Evolutionary conservation across 1,140 invertebrate genomes (phyloP).

Genomic region (Euborellia annulipes): DNA sequence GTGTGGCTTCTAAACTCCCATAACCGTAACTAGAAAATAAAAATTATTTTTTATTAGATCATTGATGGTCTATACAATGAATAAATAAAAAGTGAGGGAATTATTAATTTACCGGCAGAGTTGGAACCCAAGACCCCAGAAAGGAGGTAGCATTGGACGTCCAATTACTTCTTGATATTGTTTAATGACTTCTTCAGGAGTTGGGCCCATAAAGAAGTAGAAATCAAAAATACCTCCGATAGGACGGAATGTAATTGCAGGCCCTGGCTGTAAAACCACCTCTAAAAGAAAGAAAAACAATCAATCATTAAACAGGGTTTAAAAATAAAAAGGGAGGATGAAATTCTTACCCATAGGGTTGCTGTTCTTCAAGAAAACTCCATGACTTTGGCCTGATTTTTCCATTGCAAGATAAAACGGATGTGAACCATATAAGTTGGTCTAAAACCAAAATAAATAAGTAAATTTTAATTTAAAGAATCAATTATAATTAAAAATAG

Average conservation of each 20-base stretch:
- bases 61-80: neutral
- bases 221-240: slow-evolving; percentile 65
- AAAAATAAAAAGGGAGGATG: no score
- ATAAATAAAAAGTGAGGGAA: no score
- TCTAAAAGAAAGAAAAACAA: slow-evolving; percentile 34
- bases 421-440: slow-evolving; percentile 69
- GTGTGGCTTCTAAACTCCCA: neutral
- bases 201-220: slow-evolving; percentile 54
- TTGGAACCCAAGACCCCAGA: slow-evolving; percentile 79
- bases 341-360: slow-evolving; percentile 58
- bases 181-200: slow-evolving; percentile 48
- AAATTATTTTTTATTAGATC: neutral
- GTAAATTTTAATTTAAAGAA: neutral
- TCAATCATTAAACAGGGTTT: no score
- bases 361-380: slow-evolving; percentile 60
- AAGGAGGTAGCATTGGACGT: slow-evolving; percentile 64
- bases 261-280: slow-evolving; percentile 56
- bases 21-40: neutral
- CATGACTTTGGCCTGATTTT: slow-evolving; percentile 44
- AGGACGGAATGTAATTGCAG: slow-evolving; percentile 55
- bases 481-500: no score
- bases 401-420: slow-evolving; percentile 66
- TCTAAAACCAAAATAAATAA: slow-evolving; percentile 30
- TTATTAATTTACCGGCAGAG: slow-evolving; percentile 49
- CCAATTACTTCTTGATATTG: slow-evolving; percentile 66